These are phyloP conservation scores for Pentalonia nigronervosa DNA, from an alignment of 1,140 invertebrate species.

Conservation along the genomic window DNA sequence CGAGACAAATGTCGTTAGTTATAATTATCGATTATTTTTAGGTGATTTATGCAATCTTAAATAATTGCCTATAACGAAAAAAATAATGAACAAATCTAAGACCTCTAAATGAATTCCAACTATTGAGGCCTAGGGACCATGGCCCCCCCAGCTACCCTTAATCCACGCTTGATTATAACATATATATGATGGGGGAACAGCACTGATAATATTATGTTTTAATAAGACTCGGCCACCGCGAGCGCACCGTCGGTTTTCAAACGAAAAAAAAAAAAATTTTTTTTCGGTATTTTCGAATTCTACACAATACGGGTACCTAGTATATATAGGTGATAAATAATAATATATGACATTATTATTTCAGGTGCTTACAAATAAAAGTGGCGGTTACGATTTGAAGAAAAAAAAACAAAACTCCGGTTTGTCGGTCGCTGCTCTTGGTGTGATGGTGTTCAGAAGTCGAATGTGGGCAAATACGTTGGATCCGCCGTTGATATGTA, in stretches of 20 bases:
- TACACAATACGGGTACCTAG: neutral
- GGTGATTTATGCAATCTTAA: no score
- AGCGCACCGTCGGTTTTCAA: neutral
- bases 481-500: no score
- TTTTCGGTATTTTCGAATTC: neutral
- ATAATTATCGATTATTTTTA: no score
- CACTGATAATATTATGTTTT: neutral
- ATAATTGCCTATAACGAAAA: no score
- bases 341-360: neutral
- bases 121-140: no score
- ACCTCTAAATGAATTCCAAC: no score
- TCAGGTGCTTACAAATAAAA: neutral
- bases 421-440: neutral
- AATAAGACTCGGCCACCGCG: no score
- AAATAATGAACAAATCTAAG: no score
- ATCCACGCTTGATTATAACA: no score
- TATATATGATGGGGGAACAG: no score
- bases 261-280: neutral
- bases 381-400: neutral
- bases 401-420: neutral
- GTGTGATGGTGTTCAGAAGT: neutral
- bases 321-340: neutral
- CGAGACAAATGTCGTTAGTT: no score
- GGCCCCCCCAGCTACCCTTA: no score
- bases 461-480: neutral